Base-by-base conservation (phyloP, 2,888 invertebrate species). In the Neelides folsomi region DNA sequence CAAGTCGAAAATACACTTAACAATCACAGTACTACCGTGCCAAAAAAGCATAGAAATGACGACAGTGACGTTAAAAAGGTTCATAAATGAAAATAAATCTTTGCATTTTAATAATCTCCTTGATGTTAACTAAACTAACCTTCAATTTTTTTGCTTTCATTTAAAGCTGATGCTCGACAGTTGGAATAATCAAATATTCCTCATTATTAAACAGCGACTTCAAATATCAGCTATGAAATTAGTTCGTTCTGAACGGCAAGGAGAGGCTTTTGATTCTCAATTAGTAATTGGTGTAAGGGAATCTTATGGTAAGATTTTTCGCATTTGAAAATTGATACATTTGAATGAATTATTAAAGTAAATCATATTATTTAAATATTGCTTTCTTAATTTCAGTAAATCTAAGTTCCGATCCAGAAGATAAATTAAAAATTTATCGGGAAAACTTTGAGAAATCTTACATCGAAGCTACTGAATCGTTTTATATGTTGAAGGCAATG, bases 181-280 rank as follows among this genome's bases (percentile, higher is more conserved):
- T 54, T 98, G 98, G 98, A 95, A 97, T 74, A 84, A 86, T 69
- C 88, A 86, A 69, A 97, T 98, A 68, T 98, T 98, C 72, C 80
- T 82, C 70, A 87, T 90, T 70, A 94, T 98, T 62, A 94, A 94
- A 70, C 83, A 88, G 68, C 79, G 89, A 59, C 74, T 92, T 46
- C 90, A 93, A 71, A 85, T 86, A 69, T 93, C 94, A 64, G 97
- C 97, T 2, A 95, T 98, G 93, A 89, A 92, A 72, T 77, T 98
- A 59, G 92, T 99, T 8, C 86, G 92, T 69, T 85, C 92, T 2
- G 98, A 98, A 71, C 78, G 98, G 58, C 94, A 93, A 71, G 97
- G 97, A 1, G 94, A 95, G 73, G 89, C 92, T 3, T 95, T 97
- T 72, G 97, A 98, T 73, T 88, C 94, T 15, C 90, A 93, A 69